Evolutionary conservation across 1,140 invertebrate species (phyloP).

Genomic region (Caerostris extrusa): DNA sequence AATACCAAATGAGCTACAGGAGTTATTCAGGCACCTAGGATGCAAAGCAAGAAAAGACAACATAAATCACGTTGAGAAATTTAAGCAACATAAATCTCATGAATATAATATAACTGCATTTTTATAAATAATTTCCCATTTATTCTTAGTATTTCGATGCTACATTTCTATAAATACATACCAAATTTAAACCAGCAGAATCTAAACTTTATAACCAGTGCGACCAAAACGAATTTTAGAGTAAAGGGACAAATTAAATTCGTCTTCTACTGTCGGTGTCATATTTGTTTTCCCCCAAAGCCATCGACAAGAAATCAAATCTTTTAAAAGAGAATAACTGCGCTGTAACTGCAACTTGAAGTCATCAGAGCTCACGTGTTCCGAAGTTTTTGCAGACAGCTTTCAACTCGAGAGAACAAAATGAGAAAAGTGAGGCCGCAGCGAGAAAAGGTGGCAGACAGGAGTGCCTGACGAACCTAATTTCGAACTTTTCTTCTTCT

Average conservation of each 20-base stretch:
- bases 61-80: too few species aligned
- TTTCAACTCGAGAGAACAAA: not conserved
- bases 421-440: conserved; percentile 19
- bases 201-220: not conserved
- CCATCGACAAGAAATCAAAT: conserved; percentile 18
- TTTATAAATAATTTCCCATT: too few species aligned
- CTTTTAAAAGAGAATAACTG: conserved; percentile 23
- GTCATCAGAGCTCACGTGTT: conserved; percentile 21
- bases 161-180: too few species aligned
- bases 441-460: conserved; percentile 38
- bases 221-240: not conserved
- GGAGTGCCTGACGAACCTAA: conserved; percentile 71
- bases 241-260: conserved; percentile 1
- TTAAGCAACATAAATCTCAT: too few species aligned
- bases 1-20: too few species aligned
- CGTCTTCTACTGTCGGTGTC: not conserved
- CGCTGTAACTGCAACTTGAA: conserved; percentile 17
- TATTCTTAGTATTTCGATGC: too few species aligned
- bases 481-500: conserved; percentile 59
- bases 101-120: too few species aligned
- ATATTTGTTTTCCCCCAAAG: conserved; percentile 39
- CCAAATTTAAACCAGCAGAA: too few species aligned
- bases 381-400: not conserved
- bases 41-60: too few species aligned
- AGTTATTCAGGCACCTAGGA: too few species aligned